phyloP scores from a whole-genome alignment of 1,140 invertebrate genomes.

The Macrocentrus cingulum region DNA sequence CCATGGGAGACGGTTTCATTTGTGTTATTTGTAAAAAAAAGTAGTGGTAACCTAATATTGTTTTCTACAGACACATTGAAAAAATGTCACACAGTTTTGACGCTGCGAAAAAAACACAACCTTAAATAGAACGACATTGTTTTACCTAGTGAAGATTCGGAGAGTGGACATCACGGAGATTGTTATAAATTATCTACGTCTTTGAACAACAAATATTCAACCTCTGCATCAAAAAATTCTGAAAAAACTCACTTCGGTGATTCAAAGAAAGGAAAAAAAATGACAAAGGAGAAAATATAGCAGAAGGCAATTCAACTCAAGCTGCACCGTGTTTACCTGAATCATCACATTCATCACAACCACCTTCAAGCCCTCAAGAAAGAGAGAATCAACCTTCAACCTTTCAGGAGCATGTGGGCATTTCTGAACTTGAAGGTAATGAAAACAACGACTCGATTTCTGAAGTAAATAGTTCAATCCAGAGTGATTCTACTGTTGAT shows the following conservation, averaged over 20 bases:
- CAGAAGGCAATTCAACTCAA: background rate
- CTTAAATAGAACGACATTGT: conserved; percentile 24
- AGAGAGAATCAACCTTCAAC: too few relatives aligned
- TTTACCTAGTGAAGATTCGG: conserved; percentile 29
- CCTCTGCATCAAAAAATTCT: background rate
- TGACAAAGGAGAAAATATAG: background rate
- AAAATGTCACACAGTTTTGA: conserved; percentile 15
- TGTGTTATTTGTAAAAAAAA: too few relatives aligned
- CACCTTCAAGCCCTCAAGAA: too few relatives aligned
- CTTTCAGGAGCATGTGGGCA: background rate
- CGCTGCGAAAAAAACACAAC: conserved; percentile 16
- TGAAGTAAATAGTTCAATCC: too few relatives aligned
- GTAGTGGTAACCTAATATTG: conserved; percentile 12
- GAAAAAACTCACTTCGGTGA: conserved; percentile 5
- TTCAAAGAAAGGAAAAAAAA: background rate
- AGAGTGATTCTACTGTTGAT: too few relatives aligned
- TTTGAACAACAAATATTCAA: conserved; percentile 28
- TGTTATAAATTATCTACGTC: conserved; percentile 28
- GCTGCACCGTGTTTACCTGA: background rate
- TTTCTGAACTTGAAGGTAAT: background rate
- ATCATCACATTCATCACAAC: background rate
- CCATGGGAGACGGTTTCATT: too few relatives aligned
- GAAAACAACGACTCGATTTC: too few relatives aligned
- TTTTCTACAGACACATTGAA: conserved; percentile 16
- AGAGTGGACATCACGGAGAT: conserved; percentile 25